Conservation (phyloP, 2,888 invertebrate genomes). For the Nephrotoma guestfalica region DNA sequence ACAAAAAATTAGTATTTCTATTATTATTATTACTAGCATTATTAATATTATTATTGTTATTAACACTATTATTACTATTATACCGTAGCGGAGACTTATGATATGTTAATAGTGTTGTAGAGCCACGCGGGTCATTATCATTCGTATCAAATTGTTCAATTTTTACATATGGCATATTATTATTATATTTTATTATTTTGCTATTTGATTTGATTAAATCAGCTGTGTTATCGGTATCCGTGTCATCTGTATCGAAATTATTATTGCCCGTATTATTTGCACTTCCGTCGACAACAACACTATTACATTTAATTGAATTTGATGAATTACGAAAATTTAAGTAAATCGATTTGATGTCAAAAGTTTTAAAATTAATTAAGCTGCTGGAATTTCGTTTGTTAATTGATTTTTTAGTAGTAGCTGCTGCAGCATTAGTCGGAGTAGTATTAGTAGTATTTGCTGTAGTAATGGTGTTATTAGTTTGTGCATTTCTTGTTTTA, state of each 20-base stretch:
- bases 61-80: constrained; percentile 20
- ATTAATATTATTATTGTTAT: neutral
- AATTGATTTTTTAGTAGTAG: neutral
- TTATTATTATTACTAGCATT: constrained; percentile 20
- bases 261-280: constrained; percentile 11
- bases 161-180: constrained; percentile 25
- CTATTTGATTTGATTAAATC: neutral
- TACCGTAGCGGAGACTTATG: constrained; percentile 25
- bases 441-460: constrained; percentile 13
- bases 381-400: constrained; percentile 15
- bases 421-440: constrained; percentile 8
- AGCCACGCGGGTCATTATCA: constrained; percentile 16
- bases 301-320: constrained; percentile 6
- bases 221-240: neutral
- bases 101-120: constrained; percentile 24
- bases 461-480: constrained; percentile 13
- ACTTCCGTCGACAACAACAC: constrained; percentile 4
- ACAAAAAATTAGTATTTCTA: constrained; percentile 20
- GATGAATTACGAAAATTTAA: constrained; percentile 22
- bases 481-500: constrained; percentile 4
- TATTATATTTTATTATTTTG: constrained; percentile 10
- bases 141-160: constrained; percentile 25
- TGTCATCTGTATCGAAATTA: neutral
- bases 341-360: constrained; percentile 31
- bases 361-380: constrained; percentile 29